Evolutionary conservation across 1,140 invertebrate species (phyloP).

Genomic region (Daktulosphaira vitifoliae): DNA sequence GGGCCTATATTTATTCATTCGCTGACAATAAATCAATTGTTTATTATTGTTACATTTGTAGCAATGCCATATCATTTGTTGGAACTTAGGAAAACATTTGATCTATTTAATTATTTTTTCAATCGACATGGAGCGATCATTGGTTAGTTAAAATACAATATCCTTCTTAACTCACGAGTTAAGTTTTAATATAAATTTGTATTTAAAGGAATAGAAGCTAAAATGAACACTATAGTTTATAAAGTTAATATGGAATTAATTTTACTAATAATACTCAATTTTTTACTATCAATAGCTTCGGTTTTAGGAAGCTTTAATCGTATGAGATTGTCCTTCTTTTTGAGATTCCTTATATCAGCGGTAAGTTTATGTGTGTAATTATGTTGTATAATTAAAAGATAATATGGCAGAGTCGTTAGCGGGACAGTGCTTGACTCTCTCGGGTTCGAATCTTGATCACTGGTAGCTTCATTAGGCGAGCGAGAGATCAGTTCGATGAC

Average conservation of each 20-base stretch:
- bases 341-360: constrained; percentile 1
- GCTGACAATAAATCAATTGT: constrained; percentile 2
- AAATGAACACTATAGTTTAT: background rate
- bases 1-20: constrained; percentile 29
- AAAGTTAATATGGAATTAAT: background rate
- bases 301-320: constrained; percentile 13
- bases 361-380: background rate
- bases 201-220: background rate
- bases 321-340: constrained; percentile 10
- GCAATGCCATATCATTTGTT: constrained; percentile 15
- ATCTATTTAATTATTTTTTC: background rate
- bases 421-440: too few species aligned
- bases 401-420: background rate
- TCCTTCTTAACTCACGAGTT: too few species aligned
- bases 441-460: too few species aligned
- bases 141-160: background rate
- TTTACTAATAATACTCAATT: constrained; percentile 9
- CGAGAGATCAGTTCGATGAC: too few species aligned
- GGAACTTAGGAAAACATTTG: constrained; percentile 11
- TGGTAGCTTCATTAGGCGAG: too few species aligned
- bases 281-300: constrained; percentile 1
- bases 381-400: background rate
- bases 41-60: background rate
- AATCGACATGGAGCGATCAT: background rate
- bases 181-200: background rate